A percentile compares a stretch with the other conserved stretches of the same genome.
Conservation (phyloP, 2,797 vertebrate genomes). For the Oreochromis mossambicus region DNA sequence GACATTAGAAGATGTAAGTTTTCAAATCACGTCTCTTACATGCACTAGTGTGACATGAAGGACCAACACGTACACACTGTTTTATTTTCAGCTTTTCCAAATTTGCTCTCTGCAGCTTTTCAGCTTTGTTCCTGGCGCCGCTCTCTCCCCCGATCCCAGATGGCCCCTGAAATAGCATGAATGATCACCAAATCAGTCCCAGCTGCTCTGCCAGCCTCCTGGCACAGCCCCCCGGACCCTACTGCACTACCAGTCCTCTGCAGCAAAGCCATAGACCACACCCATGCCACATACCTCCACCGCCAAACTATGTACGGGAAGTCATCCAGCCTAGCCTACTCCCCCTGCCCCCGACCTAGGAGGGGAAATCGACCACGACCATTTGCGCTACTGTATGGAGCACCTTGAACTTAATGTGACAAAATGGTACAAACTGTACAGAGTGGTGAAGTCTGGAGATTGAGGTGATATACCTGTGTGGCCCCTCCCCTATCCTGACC, state of each 20-base stretch:
- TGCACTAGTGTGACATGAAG: not conserved
- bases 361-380: not conserved
- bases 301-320: not conserved
- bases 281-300: not conserved
- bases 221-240: not conserved
- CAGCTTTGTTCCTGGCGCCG: not conserved
- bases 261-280: not conserved
- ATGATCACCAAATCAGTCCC: not conserved
- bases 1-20: not conserved
- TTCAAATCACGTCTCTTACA: not conserved
- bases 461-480: not conserved
- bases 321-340: not conserved
- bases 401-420: not conserved
- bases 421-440: not conserved
- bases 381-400: not conserved
- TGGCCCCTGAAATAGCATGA: not conserved
- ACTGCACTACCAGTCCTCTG: not conserved
- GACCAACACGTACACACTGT: not conserved
- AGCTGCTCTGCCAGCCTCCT: not conserved
- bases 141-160: not conserved
- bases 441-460: not conserved
- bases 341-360: not conserved
- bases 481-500: not conserved
- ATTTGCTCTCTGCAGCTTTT: not conserved
- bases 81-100: not conserved